phyloP scores from a whole-genome alignment of 2,888 invertebrate species.

The Chaetoderma sp. region DNA sequence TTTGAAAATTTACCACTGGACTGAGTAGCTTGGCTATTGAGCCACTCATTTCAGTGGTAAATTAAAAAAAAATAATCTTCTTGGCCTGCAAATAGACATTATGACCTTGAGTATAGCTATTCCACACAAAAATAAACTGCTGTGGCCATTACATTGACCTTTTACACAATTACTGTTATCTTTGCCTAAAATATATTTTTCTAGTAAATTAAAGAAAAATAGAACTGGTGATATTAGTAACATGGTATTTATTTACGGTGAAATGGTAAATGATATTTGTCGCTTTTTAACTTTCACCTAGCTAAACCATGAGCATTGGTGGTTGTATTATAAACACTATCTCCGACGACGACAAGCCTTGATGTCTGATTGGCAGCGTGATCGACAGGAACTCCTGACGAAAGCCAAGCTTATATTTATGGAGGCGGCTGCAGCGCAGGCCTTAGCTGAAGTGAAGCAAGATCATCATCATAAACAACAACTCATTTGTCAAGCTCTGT shows the following conservation, averaged over 20 bases:
- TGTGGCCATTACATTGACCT: background rate
- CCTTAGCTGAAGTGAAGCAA: slow-evolving; percentile 52
- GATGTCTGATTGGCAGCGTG: slow-evolving; percentile 60
- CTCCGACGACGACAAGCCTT: slow-evolving; percentile 55
- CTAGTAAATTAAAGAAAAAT: no score
- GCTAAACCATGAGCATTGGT: slow-evolving; percentile 67
- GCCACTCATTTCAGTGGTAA: no score
- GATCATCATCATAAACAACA: slow-evolving; percentile 54
- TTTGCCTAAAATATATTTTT: no score
- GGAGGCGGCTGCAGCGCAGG: slow-evolving; percentile 50
- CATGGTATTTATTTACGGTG: no score
- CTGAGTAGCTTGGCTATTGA: no score
- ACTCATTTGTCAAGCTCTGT: slow-evolving; percentile 55
- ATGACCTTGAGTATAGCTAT: background rate
- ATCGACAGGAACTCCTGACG: slow-evolving; percentile 58
- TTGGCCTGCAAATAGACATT: background rate
- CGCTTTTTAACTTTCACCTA: slow-evolving; percentile 26
- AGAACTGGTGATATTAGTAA: no score
- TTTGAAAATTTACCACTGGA: no score
- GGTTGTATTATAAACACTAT: slow-evolving; percentile 57
- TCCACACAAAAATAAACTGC: no score
- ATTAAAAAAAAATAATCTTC: no score
- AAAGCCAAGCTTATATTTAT: slow-evolving; percentile 52
- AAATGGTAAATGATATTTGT: background rate
- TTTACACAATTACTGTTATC: no score